Evolutionary conservation across 2,797 vertebrate genomes (phyloP).

Genomic region (Otus scops): DNA sequence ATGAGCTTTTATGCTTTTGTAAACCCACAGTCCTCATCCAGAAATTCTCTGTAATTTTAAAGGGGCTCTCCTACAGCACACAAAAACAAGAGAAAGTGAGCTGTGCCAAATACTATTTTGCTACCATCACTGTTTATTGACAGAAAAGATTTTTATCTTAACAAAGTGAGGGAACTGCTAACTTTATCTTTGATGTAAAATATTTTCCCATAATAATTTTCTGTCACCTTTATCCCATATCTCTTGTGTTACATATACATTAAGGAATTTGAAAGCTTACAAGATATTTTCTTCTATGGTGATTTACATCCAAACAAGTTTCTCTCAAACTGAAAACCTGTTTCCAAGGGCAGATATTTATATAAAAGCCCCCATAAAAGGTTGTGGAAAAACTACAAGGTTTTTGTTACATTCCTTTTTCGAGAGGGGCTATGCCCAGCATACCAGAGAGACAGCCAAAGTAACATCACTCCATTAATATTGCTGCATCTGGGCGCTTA

Average conservation of each 20-base stretch:
- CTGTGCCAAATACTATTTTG: constrained; percentile 28
- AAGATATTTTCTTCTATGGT: constrained; percentile 7
- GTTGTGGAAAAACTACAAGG: not conserved
- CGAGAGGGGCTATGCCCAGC: not conserved
- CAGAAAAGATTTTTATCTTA: constrained; percentile 51
- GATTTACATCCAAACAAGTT: constrained; percentile 30
- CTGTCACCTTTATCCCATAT: constrained; percentile 9
- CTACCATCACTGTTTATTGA: constrained; percentile 13
- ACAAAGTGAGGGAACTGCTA: not conserved
- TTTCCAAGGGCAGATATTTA: constrained; percentile 40
- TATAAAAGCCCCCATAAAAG: constrained; percentile 41
- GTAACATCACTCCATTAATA: not conserved
- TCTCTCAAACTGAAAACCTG: not conserved
- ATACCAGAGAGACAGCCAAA: not conserved
- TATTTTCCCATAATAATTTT: constrained; percentile 58
- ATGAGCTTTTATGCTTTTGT: not conserved
- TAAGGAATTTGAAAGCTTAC: constrained; percentile 36
- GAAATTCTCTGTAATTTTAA: not conserved
- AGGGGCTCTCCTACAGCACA: not conserved
- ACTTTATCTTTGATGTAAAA: constrained; percentile 43
- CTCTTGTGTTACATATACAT: constrained; percentile 18
- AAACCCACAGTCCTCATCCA: not conserved
- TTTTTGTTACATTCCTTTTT: constrained; percentile 28
- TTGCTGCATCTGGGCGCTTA: not conserved
- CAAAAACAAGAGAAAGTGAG: not conserved